Base-by-base conservation (phyloP, 92 coral and sea anemone species). In the Parazoanthus darwini region DNA sequence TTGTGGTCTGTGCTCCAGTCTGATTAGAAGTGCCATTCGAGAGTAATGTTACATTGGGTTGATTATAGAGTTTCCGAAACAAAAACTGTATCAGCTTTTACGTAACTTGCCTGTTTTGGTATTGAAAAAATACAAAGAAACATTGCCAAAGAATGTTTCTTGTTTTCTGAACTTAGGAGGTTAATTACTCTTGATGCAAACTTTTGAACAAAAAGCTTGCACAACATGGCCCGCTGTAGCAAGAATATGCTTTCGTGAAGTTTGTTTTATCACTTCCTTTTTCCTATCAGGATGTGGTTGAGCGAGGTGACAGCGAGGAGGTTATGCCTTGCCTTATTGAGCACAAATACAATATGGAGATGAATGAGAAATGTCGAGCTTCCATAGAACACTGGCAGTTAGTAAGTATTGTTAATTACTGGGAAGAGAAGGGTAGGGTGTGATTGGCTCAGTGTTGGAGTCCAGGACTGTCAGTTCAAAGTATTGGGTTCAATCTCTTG, bases 331-430 rank as follows among this genome's bases (percentile, higher is more conserved):
- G 99, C 82, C 90, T 97, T 25, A 90, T 92, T 80, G 93, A 95
- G 35, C 95, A 97, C 92, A 97, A 97, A 77, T 92, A 94, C 81
- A 95, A 95, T 46, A 81, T 80, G 46, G 96, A 80, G 36, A 97
- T 97, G 99, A 95, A 97, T 66, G 90, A 87, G 33, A 97, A 95
- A 42, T 97, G 99, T 74, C 92, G 91, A 73, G 98, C 98, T 5
- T 88, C 96, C 3, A 90, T 97, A 26, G 92, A 94, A n/a, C 99
- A 97, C 86, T 94, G 98, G 93, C 97, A 97, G 75, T 94, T 95
- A 87, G 99, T 97, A 78, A 90, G 99, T 70, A 33, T 38, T 50
- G 23, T 42, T 36, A 42, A 44, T 22, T n/a, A 20, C 33, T 7
- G 46, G 73, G 36, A 0, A 54, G 59, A 4, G 59, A 0, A 54